Conservation (phyloP, 2,888 invertebrate genomes). For the Pseudococcus jackbeardsleyi region DNA sequence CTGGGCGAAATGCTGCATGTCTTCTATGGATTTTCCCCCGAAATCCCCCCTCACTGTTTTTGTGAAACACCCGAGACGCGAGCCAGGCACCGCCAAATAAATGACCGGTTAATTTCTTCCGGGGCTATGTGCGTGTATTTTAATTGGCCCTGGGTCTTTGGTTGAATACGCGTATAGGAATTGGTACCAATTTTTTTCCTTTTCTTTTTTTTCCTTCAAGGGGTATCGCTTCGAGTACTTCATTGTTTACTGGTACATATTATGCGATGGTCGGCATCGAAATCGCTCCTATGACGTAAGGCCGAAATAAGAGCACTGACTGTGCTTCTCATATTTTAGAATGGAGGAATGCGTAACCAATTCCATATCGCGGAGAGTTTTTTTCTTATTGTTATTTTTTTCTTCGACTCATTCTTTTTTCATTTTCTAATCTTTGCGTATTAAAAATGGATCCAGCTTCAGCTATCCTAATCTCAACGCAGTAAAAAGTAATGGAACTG, state of each 20-base stretch:
- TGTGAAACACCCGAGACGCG: not conserved
- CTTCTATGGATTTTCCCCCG: not conserved
- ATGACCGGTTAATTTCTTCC: slow-evolving; percentile 51
- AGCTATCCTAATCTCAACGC: not conserved
- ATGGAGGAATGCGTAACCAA: not conserved
- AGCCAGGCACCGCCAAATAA: slow-evolving; percentile 7
- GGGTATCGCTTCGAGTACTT: not conserved
- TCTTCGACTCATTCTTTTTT: not conserved
- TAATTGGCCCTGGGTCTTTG: slow-evolving; percentile 15
- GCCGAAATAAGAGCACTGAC: not conserved
- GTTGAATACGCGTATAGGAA: not conserved
- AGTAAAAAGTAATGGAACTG: too few relatives aligned
- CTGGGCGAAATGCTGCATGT: not conserved
- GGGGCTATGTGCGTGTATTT: slow-evolving; percentile 7
- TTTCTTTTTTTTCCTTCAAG: slow-evolving; percentile 1
- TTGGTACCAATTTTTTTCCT: not conserved
- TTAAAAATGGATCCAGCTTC: not conserved
- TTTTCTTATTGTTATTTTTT: not conserved
- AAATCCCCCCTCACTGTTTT: not conserved
- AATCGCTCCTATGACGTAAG: not conserved
- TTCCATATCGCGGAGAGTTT: not conserved
- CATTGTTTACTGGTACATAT: slow-evolving; percentile 17
- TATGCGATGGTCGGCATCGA: not conserved
- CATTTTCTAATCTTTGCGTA: not conserved
- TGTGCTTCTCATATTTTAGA: not conserved